These are phyloP conservation scores for Orchesella cincta DNA, from an alignment of 1,140 invertebrate genomes.

Conservation along the genomic window DNA sequence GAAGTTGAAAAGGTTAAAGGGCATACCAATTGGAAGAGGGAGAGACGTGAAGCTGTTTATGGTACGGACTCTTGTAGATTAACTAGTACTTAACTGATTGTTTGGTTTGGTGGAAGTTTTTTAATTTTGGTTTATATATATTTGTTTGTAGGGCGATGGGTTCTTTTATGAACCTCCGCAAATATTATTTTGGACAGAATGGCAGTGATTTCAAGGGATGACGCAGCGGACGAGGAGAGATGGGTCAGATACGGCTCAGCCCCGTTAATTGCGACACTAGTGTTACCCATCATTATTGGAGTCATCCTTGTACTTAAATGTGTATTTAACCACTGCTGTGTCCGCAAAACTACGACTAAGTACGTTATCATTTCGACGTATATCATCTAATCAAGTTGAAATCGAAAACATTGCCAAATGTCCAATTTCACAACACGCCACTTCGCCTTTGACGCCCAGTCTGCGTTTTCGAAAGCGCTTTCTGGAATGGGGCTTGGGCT, in stretches of 20 bases:
- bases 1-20: too few relatives aligned
- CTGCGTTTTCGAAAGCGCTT: too few relatives aligned
- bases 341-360: constrained; percentile 48
- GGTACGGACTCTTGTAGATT: not conserved
- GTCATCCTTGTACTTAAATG: constrained; percentile 49
- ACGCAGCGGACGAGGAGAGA: constrained; percentile 25
- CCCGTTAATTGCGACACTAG: constrained; percentile 44
- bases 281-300: constrained; percentile 48
- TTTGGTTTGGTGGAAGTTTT: not conserved
- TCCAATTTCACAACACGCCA: too few relatives aligned
- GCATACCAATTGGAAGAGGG: too few relatives aligned
- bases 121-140: not conserved
- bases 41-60: too few relatives aligned
- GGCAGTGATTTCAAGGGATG: constrained; percentile 34
- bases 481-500: too few relatives aligned
- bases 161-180: constrained; percentile 8
- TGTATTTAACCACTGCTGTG: constrained; percentile 49
- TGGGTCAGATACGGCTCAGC: constrained; percentile 40
- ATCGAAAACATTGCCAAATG: too few relatives aligned
- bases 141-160: constrained; percentile 22
- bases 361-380: constrained; percentile 44
- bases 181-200: constrained; percentile 17
- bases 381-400: not conserved
- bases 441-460: too few relatives aligned
- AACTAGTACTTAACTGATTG: not conserved